phyloP scores from a whole-genome alignment of 2,888 invertebrate genomes.

The Fissipunctia ypsillon region DNA sequence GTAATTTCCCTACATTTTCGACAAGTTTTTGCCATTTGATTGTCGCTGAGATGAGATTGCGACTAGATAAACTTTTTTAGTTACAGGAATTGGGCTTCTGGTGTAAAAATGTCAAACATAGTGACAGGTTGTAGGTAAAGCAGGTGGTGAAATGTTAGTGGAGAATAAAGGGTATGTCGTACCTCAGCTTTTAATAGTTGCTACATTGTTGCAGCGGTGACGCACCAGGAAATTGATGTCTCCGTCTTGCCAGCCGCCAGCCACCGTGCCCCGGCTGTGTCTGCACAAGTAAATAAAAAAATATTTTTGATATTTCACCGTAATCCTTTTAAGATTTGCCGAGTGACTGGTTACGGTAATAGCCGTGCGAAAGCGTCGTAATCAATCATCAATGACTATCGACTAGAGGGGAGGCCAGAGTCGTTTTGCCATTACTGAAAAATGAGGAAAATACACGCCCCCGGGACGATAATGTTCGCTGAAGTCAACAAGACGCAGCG shows the following conservation, averaged over 20 bases:
- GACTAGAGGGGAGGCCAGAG: conserved; percentile 68
- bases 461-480: conserved; percentile 69
- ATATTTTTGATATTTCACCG: conserved; percentile 61
- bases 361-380: conserved; percentile 72
- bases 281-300: conserved; percentile 14
- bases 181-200: conserved; percentile 34
- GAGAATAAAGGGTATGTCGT: conserved; percentile 5
- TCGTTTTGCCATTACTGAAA: conserved; percentile 75
- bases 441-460: conserved; percentile 71
- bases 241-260: background rate
- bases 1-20: too few species aligned
- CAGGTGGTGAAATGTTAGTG: background rate
- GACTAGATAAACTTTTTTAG: too few species aligned
- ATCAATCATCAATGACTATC: conserved; percentile 81
- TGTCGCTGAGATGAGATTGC: too few species aligned
- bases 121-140: background rate
- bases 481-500: conserved; percentile 64
- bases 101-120: background rate
- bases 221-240: conserved; percentile 18
- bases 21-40: too few species aligned
- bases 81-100: too few species aligned
- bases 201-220: conserved; percentile 13
- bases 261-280: background rate
- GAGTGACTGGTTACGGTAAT: conserved; percentile 77
- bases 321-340: conserved; percentile 77